Percentiles rank a stretch among this genome's conserved stretches.
Conservation (phyloP, 92 coral and sea anemone species). For the Epizoanthus scotinus region DNA sequence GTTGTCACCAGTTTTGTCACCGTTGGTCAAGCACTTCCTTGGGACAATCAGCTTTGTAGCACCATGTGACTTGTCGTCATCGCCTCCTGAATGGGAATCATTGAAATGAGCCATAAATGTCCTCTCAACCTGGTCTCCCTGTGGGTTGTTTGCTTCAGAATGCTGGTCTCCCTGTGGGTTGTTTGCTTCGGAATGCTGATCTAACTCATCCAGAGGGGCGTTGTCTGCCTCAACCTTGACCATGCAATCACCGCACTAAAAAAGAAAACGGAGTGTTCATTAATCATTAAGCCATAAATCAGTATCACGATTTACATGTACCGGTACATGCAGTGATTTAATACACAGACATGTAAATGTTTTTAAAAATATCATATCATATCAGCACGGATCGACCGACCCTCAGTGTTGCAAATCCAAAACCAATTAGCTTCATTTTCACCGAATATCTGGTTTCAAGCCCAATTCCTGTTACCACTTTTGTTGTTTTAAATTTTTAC, state of each 20-base stretch:
- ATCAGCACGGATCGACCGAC: too few relatives aligned
- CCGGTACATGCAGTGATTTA: too few relatives aligned
- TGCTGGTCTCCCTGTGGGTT: neutral
- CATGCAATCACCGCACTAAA: slow-evolving; percentile 24
- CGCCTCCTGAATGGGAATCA: neutral
- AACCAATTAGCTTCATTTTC: too few relatives aligned
- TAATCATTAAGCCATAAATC: too few relatives aligned
- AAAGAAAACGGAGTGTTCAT: neutral
- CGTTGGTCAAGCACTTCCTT: neutral
- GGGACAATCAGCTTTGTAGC: neutral
- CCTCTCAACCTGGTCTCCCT: neutral
- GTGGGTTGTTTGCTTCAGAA: neutral
- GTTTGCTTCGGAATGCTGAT: neutral
- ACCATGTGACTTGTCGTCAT: neutral
- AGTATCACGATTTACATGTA: too few relatives aligned
- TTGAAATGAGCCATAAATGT: slow-evolving; percentile 14
- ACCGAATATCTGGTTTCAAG: too few relatives aligned
- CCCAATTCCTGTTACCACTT: too few relatives aligned
- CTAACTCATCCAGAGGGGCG: neutral
- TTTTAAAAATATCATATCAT: too few relatives aligned
- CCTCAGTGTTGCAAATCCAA: too few relatives aligned
- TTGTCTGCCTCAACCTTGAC: slow-evolving; percentile 33
- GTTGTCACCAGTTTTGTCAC: neutral
- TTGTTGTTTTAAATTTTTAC: too few relatives aligned
- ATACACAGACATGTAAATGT: too few relatives aligned